Evolutionary conservation across 1,140 invertebrate species (phyloP), one percentile per base, ranked within the genome.

Genomic region (Lethocerus indicus): DNA sequence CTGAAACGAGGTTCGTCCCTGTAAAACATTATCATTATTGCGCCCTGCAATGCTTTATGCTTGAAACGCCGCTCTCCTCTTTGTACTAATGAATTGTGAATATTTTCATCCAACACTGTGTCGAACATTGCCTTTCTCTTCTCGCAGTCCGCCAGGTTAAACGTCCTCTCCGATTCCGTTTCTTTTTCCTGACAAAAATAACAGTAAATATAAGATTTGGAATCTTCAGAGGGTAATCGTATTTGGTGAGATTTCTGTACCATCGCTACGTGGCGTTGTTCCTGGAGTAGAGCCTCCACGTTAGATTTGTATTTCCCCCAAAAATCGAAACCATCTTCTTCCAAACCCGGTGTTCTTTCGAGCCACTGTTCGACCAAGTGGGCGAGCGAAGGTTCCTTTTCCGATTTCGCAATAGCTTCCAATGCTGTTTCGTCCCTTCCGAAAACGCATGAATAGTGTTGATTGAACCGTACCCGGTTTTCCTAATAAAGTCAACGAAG

Each of bases 11-110:
- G 89, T 65, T 97, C 89, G 58, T 98, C 91, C 14, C 92, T 69
- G 65, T 98, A 97, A 56, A 96, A 81, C 2, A 86, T 95, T 47
- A 98, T 97, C 83, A 98, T 90, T 58, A 98, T 80, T 7, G 92
- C 92, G 6, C 92, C 94, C 63, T 96, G 89, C 26, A 98, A 69
- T 0, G 93, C 94, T 42, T 76, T 74, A 64, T 97, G 85, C 3
- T 80, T 84, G 56, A 98, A 82, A 44, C 89, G 77, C 36, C 93
- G 73, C 58, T 98, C 91, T 1, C 93, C 87, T 27, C 87, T 71
- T 0, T 75, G 72, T 0, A 89, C 70, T 7, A 92, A 64, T 1
- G 80, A 80, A 26, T 89, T 76, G 60, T 96, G 90, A 2, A 81
- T 77, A 0, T 73, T 68, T 26, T 78, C 75, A 59, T 91, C 82